Evolutionary conservation across 2,113 vertebrate species (phyloP).

Genomic region (Irena cyanogastra): DNA sequence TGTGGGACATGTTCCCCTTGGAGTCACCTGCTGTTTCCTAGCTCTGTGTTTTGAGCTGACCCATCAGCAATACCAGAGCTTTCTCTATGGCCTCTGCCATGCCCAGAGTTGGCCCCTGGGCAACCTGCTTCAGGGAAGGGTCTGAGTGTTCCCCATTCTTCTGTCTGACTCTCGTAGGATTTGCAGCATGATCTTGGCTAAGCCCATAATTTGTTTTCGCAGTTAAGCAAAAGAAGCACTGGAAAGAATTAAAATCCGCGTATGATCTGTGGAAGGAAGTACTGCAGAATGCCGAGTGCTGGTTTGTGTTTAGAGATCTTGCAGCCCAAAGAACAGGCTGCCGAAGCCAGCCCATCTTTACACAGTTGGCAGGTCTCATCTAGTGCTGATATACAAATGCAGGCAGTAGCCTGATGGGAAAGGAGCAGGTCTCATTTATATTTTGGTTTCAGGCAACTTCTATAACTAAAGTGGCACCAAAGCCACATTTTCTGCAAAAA

Average conservation of each 20-base stretch:
- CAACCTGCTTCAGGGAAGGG: not conserved
- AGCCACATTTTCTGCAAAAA: not conserved
- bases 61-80: not conserved
- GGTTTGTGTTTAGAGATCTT: not conserved
- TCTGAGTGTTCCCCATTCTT: not conserved
- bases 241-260: not conserved
- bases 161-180: not conserved
- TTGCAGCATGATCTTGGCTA: constrained; percentile 12
- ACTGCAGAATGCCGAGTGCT: rapidly evolving
- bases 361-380: not conserved
- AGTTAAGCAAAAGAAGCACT: not conserved
- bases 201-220: not conserved
- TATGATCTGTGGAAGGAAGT: not conserved
- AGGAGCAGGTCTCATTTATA: not conserved
- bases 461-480: not conserved
- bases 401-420: not conserved
- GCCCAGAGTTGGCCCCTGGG: not conserved
- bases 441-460: not conserved
- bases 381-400: not conserved
- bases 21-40: not conserved
- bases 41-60: not conserved
- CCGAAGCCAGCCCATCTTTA: not conserved
- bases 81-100: not conserved
- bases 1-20: not conserved
- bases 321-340: not conserved